These are phyloP conservation scores for Nephrotoma guestfalica DNA, from an alignment of 2,888 invertebrate genomes.

Conservation along the genomic window DNA sequence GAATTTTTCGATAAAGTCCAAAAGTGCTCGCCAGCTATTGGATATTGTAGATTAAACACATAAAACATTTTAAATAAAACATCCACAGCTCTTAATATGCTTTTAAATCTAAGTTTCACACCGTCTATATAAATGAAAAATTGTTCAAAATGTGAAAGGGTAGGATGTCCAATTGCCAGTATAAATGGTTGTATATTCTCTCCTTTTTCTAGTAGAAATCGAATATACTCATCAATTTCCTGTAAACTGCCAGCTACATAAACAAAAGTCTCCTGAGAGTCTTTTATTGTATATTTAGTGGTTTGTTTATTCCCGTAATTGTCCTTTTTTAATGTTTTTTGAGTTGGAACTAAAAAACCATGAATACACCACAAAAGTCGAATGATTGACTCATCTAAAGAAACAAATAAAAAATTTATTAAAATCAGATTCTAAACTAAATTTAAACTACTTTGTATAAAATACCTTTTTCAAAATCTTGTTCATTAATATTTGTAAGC, in stretches of 20 bases:
- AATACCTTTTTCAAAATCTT: background rate
- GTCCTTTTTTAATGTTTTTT: background rate
- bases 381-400: background rate
- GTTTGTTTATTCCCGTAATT: background rate
- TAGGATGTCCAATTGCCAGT: background rate
- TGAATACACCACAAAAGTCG: background rate
- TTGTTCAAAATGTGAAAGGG: background rate
- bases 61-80: too few species aligned
- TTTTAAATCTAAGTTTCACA: background rate
- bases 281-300: background rate
- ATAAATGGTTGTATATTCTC: conserved; percentile 3
- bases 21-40: too few species aligned
- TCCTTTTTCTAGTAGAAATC: background rate
- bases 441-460: background rate
- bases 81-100: background rate
- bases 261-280: background rate
- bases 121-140: background rate
- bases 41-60: too few species aligned
- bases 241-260: background rate
- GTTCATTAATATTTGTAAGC: background rate
- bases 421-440: too few species aligned
- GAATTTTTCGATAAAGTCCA: too few species aligned
- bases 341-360: conserved; percentile 6
- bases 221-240: background rate
- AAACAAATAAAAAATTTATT: too few species aligned